A percentile compares a stretch with the other conserved stretches of the same genome.
These are phyloP conservation scores for Melanotus villosus DNA, from an alignment of 2,888 invertebrate species.

Conservation along the genomic window DNA sequence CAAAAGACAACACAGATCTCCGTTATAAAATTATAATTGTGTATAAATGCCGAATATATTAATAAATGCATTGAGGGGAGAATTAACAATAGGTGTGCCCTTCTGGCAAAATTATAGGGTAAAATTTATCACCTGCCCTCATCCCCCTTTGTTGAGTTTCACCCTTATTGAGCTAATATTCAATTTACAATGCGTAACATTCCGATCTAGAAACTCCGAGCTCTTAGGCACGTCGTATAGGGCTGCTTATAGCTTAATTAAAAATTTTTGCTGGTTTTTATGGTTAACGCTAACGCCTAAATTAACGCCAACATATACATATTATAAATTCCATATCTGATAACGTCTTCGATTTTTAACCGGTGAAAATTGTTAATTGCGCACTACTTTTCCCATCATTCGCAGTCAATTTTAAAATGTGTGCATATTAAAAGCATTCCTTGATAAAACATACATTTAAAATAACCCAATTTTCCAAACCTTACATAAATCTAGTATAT, in stretches of 20 bases:
- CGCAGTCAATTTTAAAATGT: no score
- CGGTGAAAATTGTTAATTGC: background rate
- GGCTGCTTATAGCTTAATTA: slow-evolving; percentile 40
- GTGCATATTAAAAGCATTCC: no score
- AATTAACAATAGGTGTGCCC: slow-evolving; percentile 55
- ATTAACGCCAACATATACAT: slow-evolving; percentile 1
- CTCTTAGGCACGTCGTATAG: slow-evolving; percentile 22
- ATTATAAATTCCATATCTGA: background rate
- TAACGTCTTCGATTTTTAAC: no score
- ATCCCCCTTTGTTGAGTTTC: slow-evolving; percentile 42
- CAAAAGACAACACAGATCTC: slow-evolving; percentile 35
- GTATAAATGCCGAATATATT: slow-evolving; percentile 57
- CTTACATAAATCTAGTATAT: no score
- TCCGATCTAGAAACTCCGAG: slow-evolving; percentile 37
- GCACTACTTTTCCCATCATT: no score
- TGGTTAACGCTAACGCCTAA: slow-evolving; percentile 23
- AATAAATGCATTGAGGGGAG: slow-evolving; percentile 52
- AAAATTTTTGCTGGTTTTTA: slow-evolving; percentile 39
- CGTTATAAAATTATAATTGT: slow-evolving; percentile 55
- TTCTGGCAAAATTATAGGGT: slow-evolving; percentile 58
- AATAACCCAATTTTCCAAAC: no score
- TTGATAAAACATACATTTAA: no score
- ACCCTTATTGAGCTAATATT: slow-evolving; percentile 51
- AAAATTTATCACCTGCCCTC: slow-evolving; percentile 59
- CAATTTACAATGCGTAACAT: slow-evolving; percentile 49